These are phyloP conservation scores for Tetropium fuscum DNA, from an alignment of 2,888 invertebrate species.

Conservation along the genomic window DNA sequence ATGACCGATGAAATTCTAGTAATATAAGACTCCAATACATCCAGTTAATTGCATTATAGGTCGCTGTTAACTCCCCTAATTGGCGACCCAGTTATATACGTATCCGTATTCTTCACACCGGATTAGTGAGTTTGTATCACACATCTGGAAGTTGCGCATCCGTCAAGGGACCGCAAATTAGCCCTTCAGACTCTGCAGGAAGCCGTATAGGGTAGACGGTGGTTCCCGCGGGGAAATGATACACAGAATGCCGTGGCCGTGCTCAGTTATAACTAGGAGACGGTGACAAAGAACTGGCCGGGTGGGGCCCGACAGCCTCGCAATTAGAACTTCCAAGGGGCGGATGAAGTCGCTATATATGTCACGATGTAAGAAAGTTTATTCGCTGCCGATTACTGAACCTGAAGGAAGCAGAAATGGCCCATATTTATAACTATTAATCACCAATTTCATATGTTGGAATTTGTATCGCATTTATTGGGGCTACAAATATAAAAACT, in stretches of 20 bases:
- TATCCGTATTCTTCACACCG: slow-evolving; percentile 10
- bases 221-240: slow-evolving; percentile 33
- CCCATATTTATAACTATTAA: too few relatives aligned
- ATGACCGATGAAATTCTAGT: too few relatives aligned
- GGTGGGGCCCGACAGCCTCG: background rate
- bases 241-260: slow-evolving; percentile 17
- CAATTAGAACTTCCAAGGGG: too few relatives aligned
- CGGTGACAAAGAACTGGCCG: background rate
- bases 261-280: slow-evolving; percentile 34
- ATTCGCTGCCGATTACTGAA: too few relatives aligned
- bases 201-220: slow-evolving; percentile 20
- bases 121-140: slow-evolving; percentile 18
- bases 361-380: too few relatives aligned
- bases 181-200: slow-evolving; percentile 36
- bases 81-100: background rate
- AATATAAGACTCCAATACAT: too few relatives aligned
- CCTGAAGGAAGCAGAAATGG: too few relatives aligned
- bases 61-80: slow-evolving; percentile 14
- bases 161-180: slow-evolving; percentile 48
- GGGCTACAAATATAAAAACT: too few relatives aligned
- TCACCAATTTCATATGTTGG: too few relatives aligned
- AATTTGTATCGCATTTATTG: too few relatives aligned
- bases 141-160: slow-evolving; percentile 39
- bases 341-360: too few relatives aligned
- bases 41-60: slow-evolving; percentile 10